Evolutionary conservation across 2,888 invertebrate genomes (phyloP).

Genomic region (Octodonta nipae): DNA sequence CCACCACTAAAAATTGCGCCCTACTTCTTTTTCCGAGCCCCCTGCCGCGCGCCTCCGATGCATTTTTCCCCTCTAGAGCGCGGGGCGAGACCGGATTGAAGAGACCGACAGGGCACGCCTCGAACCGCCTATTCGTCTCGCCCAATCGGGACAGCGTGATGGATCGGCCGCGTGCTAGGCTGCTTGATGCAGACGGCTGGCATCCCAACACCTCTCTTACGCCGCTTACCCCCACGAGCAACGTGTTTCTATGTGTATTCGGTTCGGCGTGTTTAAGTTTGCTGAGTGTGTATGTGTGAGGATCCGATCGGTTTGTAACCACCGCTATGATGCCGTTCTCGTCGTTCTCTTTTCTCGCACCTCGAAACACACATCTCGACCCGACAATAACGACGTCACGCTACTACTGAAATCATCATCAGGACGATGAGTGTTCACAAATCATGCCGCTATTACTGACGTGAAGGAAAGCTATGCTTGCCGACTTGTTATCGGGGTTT

Average conservation of each 20-base stretch:
- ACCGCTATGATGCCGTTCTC: no score
- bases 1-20: conserved; percentile 39
- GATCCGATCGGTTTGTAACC: no score
- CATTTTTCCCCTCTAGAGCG: conserved; percentile 41
- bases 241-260: neutral
- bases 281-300: neutral
- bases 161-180: conserved; percentile 32
- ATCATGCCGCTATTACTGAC: no score
- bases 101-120: conserved; percentile 32
- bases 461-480: no score
- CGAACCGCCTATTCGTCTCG: conserved; percentile 37
- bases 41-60: conserved; percentile 20
- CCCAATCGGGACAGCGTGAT: conserved; percentile 35
- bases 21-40: conserved; percentile 36
- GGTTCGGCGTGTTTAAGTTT: neutral
- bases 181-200: no score
- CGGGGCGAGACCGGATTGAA: conserved; percentile 38
- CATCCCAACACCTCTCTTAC: neutral
- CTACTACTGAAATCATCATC: no score
- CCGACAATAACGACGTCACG: no score
- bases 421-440: no score
- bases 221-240: neutral
- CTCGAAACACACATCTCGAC: no score
- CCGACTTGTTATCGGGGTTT: no score
- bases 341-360: no score